Conservation (phyloP, 2,113 vertebrate genomes). For the Muntiacus reevesi region DNA sequence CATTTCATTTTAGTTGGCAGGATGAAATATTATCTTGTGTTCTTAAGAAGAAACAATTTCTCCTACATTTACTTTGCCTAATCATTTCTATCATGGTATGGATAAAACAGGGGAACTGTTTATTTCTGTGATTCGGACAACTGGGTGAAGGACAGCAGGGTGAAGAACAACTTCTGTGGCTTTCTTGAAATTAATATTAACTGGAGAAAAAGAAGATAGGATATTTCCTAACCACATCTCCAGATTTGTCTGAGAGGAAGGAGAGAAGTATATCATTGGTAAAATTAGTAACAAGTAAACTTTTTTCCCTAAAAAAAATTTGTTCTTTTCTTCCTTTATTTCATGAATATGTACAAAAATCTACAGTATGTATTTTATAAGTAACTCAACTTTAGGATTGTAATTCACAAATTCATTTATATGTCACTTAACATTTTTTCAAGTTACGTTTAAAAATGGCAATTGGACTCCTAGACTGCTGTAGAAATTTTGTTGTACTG, state of each 20-base stretch:
- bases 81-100: neutral
- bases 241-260: neutral
- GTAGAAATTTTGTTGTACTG: neutral
- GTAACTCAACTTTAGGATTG: neutral
- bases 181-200: neutral
- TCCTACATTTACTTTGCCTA: neutral
- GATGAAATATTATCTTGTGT: neutral
- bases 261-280: neutral
- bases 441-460: neutral
- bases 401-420: neutral
- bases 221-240: neutral
- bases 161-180: neutral
- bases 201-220: neutral
- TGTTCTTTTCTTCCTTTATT: neutral
- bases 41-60: neutral
- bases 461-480: neutral
- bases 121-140: neutral
- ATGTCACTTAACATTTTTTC: neutral
- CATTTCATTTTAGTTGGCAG: conserved; percentile 6
- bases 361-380: neutral
- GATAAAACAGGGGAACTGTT: neutral
- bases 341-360: neutral
- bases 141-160: neutral
- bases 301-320: neutral
- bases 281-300: conserved; percentile 9